Conservation (phyloP, 2,113 vertebrate genomes). For the Morone saxatilis region DNA sequence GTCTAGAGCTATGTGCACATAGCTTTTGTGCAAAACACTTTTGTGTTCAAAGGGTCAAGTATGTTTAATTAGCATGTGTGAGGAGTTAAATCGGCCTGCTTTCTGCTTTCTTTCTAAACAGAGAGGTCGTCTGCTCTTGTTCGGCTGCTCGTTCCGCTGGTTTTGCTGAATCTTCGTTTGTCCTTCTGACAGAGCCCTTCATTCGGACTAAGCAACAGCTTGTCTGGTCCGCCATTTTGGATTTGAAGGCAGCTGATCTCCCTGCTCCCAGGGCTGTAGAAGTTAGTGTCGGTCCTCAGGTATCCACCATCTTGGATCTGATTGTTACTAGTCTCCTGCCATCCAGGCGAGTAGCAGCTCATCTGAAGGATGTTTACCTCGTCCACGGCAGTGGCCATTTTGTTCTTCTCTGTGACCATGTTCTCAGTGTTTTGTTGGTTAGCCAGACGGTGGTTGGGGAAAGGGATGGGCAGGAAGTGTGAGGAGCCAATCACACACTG, state of each 20-base stretch:
- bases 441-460: constrained; percentile 85
- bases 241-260: constrained; percentile 62
- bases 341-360: constrained; percentile 79
- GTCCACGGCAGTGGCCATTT: constrained; percentile 75
- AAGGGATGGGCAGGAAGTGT: constrained; percentile 67
- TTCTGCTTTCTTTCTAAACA: constrained; percentile 79
- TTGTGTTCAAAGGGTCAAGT: neutral
- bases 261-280: constrained; percentile 71
- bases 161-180: constrained; percentile 91
- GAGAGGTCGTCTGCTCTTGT: constrained; percentile 92
- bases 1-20: no score
- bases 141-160: constrained; percentile 91
- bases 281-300: constrained; percentile 53
- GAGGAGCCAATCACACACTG: constrained; percentile 87
- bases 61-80: neutral
- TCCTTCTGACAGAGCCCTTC: constrained; percentile 81
- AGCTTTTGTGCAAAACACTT: neutral
- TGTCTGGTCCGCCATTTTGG: neutral
- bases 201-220: constrained; percentile 25
- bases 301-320: constrained; percentile 57
- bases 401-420: constrained; percentile 89
- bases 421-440: constrained; percentile 93
- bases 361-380: constrained; percentile 87
- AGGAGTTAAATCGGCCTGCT: neutral
- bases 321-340: constrained; percentile 65